Base-by-base conservation (phyloP, 1,140 invertebrate genomes). In the Oppia nitens region DNA sequence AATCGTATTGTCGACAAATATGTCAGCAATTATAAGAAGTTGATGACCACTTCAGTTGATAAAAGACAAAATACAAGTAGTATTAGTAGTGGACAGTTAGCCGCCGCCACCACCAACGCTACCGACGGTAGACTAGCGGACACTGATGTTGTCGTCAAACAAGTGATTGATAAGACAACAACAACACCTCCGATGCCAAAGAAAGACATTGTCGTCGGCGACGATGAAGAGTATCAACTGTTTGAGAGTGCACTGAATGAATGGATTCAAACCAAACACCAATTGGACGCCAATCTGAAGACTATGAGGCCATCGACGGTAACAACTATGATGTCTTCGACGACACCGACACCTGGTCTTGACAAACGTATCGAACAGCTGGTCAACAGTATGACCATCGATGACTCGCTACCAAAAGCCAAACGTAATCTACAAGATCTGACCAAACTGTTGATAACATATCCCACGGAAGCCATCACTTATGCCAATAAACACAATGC, bases 381-480 rank as follows among this genome's bases (percentile, higher is more conserved):
- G 32, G 76, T 85, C 57, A 76, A 75, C 17, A 78, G 78, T 21
- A 74, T 86, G 32, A 70, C 71, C 25, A 71, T 71, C 24, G 80
- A 83, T 0, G 75, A 78, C 63, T 80, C 75, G 2, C 68, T 71
- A 25, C 68, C 73, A n/a, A 79, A 79, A 2, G 76, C 77, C 58
- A 65, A 78, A 47, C 74, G 74, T 45, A 71, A 81, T 60, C 68
- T 82, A 1, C 79, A 84, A 65, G 79, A 83, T 67, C 73, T 88
- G 24, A 77, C 81, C 47, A 69, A 71, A 11, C 83, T 87, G 67
- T 68, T 89, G 1, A 75, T 80, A 53, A 76, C 81, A 57, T 84
- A 81, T 72, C 82, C 83, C 0, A n/a, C n/a, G n/a, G 79, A 84
- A 66, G 77, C 83, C 2, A 79, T 79, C 64, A 75, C 80, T 68